These are phyloP conservation scores for Poecilia gillii DNA, from an alignment of 2,797 vertebrate genomes.

Conservation along the genomic window DNA sequence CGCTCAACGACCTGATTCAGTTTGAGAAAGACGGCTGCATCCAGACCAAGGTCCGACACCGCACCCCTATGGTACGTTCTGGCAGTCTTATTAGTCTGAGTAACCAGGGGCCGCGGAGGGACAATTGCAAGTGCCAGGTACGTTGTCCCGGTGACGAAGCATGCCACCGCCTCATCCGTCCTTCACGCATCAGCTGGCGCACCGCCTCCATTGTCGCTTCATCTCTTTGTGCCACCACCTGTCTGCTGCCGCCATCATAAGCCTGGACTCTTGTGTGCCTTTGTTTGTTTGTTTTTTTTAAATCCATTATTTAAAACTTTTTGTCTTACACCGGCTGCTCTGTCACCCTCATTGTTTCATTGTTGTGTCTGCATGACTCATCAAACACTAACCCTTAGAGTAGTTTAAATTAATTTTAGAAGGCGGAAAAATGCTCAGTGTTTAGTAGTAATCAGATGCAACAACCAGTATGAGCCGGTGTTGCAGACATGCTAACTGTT, in stretches of 20 bases:
- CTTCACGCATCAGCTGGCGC: slow-evolving; percentile 47
- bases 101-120: slow-evolving; percentile 81
- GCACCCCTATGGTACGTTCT: slow-evolving; percentile 97
- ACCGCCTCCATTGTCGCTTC: slow-evolving; percentile 50
- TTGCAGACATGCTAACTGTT: too few relatives aligned
- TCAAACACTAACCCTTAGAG: not conserved
- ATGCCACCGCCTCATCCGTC: slow-evolving; percentile 57
- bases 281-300: not conserved
- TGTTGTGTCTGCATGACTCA: slow-evolving; percentile 8
- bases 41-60: slow-evolving; percentile 97
- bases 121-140: slow-evolving; percentile 82
- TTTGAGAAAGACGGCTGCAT: slow-evolving; percentile 96
- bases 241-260: slow-evolving; percentile 29
- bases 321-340: slow-evolving; percentile 14
- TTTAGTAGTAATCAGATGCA: slow-evolving; percentile 17
- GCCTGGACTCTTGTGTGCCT: slow-evolving; percentile 15
- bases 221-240: slow-evolving; percentile 40
- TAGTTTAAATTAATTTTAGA: not conserved
- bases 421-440: not conserved
- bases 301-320: not conserved
- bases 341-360: slow-evolving; percentile 5
- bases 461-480: too few relatives aligned
- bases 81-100: slow-evolving; percentile 87
- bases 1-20: slow-evolving; percentile 97
- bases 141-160: slow-evolving; percentile 61